Conservation (phyloP, 2,888 invertebrate genomes). For the Drosophila siamana region DNA sequence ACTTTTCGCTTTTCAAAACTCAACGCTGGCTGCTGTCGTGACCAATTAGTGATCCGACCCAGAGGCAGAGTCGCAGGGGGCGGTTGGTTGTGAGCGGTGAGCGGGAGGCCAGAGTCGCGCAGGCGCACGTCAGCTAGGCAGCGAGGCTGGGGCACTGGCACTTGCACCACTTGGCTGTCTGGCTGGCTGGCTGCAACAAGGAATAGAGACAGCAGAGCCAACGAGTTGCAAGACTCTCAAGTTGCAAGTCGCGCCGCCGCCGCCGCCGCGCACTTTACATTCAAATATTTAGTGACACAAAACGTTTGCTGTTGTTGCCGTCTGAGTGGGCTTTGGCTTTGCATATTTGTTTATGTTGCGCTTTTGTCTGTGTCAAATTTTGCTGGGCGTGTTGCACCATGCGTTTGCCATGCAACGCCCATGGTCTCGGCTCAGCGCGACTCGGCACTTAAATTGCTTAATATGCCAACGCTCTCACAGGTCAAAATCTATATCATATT, state of each 20-base stretch:
- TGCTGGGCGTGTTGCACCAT: conserved; percentile 65
- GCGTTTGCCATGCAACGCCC: conserved; percentile 35
- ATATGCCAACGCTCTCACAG: conserved; percentile 14
- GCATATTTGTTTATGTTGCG: conserved; percentile 60
- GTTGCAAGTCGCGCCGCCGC: conserved; percentile 39
- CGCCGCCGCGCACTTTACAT: conserved; percentile 72
- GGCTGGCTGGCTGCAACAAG: conserved; percentile 46
- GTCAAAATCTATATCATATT: background rate
- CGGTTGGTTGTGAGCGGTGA: conserved; percentile 25
- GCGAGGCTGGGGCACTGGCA: conserved; percentile 32
- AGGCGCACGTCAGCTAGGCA: conserved; percentile 70
- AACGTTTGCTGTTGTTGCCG: conserved; percentile 56
- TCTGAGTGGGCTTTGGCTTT: conserved; percentile 41
- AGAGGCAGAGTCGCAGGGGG: conserved; percentile 37
- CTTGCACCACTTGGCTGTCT: conserved; percentile 44
- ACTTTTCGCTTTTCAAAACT: conserved; percentile 74
- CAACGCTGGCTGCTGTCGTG: conserved; percentile 71
- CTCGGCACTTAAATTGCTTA: background rate
- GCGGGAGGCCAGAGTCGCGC: conserved; percentile 48
- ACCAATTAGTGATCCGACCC: conserved; percentile 74
- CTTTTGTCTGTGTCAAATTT: conserved; percentile 63
- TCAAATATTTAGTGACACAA: conserved; percentile 81
- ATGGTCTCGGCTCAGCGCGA: background rate
- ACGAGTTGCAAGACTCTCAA: conserved; percentile 35
- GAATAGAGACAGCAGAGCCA: conserved; percentile 67